A percentile compares a stretch with the other conserved stretches of the same genome.
Conservation (phyloP, 2,888 invertebrate genomes). For the Heteromyza rotundicornis region DNA sequence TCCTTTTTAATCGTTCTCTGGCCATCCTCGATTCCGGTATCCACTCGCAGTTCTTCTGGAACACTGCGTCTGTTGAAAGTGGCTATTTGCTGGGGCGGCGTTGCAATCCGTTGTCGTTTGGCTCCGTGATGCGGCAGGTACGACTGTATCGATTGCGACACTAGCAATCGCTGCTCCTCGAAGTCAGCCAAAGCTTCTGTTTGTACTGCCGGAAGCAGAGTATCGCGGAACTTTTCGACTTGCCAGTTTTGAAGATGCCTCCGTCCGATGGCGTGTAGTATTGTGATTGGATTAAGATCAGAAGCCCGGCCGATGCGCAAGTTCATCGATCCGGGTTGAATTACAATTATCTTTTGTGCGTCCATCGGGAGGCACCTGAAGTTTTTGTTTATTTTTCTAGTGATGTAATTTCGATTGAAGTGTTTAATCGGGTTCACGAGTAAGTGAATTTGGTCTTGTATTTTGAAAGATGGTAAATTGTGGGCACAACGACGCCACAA, state of each 20-base stretch:
- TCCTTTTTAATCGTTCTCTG: not conserved
- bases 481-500: no score
- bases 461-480: no score
- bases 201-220: constrained; percentile 39
- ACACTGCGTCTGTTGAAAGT: constrained; percentile 82
- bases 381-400: no score
- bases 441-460: no score
- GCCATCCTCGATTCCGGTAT: not conserved
- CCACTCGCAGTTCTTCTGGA: constrained; percentile 68
- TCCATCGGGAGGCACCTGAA: constrained; percentile 30
- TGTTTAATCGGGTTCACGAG: no score
- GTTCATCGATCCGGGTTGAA: constrained; percentile 92
- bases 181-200: constrained; percentile 65
- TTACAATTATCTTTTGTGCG: constrained; percentile 85
- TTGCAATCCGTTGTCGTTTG: constrained; percentile 79
- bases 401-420: no score
- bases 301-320: constrained; percentile 90
- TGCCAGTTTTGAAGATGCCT: constrained; percentile 47
- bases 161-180: constrained; percentile 82
- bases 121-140: constrained; percentile 71
- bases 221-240: no score
- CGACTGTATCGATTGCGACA: constrained; percentile 85
- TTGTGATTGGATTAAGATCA: constrained; percentile 82
- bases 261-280: constrained; percentile 71
- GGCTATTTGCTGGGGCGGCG: constrained; percentile 88